phyloP scores from a whole-genome alignment of 2,113 vertebrate genomes.

The Centropristis striata region DNA sequence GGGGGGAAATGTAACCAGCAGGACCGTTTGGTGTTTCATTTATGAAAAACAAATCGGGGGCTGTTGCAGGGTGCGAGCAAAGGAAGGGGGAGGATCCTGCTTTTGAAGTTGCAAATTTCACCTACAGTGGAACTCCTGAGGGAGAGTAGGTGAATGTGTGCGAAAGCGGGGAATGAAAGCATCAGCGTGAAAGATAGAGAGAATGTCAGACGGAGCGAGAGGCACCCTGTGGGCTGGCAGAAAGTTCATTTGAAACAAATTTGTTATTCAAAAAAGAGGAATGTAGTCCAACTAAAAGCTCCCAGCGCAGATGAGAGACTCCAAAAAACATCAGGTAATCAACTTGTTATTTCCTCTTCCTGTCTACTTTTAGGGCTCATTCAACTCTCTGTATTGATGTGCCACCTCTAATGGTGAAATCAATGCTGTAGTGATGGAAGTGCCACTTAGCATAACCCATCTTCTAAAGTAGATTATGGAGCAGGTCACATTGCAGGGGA shows the following conservation, averaged over 20 bases:
- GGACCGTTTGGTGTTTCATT: constrained; percentile 34
- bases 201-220: constrained; percentile 51
- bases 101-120: constrained; percentile 75
- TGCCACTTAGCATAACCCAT: constrained; percentile 80
- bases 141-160: constrained; percentile 61
- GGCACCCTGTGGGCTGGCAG: constrained; percentile 48
- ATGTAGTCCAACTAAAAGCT: constrained; percentile 61
- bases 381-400: constrained; percentile 55
- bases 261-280: constrained; percentile 68
- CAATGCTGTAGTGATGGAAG: constrained; percentile 76
- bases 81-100: constrained; percentile 45
- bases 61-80: constrained; percentile 17
- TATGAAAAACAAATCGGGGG: constrained; percentile 53
- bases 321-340: constrained; percentile 45
- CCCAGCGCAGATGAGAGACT: constrained; percentile 39
- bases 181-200: constrained; percentile 51
- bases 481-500: constrained; percentile 59
- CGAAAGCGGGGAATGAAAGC: constrained; percentile 59
- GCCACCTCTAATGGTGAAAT: constrained; percentile 78
- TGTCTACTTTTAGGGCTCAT: constrained; percentile 52
- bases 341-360: constrained; percentile 36
- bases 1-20: not conserved
- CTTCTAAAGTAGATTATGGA: constrained; percentile 81
- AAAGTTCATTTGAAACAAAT: constrained; percentile 76
- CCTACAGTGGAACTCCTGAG: constrained; percentile 55